Evolutionary conservation across 2,113 vertebrate species (phyloP).

Genomic region (Perca schrenkii): DNA sequence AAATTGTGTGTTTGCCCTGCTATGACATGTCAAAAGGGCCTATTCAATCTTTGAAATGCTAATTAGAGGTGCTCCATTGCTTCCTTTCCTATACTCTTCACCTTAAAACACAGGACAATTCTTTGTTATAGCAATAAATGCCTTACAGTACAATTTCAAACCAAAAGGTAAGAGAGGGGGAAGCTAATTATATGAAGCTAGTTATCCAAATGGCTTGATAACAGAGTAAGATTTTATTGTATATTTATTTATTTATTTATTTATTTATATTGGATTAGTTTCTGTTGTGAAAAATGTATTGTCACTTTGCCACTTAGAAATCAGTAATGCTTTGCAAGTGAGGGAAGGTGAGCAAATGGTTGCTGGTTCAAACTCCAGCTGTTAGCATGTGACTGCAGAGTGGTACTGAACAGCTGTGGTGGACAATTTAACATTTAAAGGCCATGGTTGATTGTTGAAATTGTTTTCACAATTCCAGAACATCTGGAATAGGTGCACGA

Average conservation of each 20-base stretch:
- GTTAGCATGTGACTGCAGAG: not conserved
- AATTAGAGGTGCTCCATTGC: not conserved
- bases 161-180: not conserved
- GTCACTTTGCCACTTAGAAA: not conserved
- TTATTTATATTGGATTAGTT: not conserved
- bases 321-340: not conserved
- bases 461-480: not conserved
- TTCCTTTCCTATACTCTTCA: not conserved
- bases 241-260: not conserved
- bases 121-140: not conserved
- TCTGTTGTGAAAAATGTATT: not conserved
- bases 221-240: not conserved
- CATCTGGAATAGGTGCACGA: constrained; percentile 30
- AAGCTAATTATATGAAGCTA: not conserved
- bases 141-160: not conserved
- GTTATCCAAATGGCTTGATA: not conserved
- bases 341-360: not conserved
- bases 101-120: not conserved
- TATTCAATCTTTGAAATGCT: not conserved
- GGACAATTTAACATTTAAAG: not conserved
- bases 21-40: no score
- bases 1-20: no score
- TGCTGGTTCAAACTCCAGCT: constrained; percentile 11
- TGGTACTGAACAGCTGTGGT: constrained; percentile 11
- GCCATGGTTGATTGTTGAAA: not conserved